Conservation (phyloP, 2,797 vertebrate species). For the Chromobotia macracanthus region DNA sequence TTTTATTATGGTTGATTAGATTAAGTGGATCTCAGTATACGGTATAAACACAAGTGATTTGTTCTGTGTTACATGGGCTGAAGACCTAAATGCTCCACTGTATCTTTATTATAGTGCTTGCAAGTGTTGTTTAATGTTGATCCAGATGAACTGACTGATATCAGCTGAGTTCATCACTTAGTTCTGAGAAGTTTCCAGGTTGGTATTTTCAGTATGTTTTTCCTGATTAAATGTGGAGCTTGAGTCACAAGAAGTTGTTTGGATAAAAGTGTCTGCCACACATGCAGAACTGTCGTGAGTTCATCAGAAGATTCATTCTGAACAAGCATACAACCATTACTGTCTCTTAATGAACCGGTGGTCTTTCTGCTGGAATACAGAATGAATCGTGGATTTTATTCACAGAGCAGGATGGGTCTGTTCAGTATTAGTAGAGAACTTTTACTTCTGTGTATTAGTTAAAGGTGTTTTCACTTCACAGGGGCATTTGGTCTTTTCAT, state of each 20-base stretch:
- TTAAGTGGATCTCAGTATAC: not conserved
- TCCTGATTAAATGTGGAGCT: no score
- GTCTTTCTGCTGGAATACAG: not conserved
- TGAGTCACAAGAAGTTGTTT: not conserved
- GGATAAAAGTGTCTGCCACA: not conserved
- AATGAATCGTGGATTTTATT: not conserved
- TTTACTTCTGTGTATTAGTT: not conserved
- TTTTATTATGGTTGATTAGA: not conserved
- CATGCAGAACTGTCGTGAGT: not conserved
- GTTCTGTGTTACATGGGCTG: not conserved
- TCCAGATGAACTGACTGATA: not conserved
- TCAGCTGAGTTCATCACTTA: not conserved
- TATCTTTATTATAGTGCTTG: not conserved
- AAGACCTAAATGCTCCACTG: not conserved
- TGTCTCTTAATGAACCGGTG: not conserved
- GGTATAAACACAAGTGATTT: not conserved
- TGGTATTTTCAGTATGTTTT: not conserved
- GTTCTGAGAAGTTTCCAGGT: not conserved
- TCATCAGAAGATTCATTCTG: not conserved
- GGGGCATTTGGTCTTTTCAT: not conserved
- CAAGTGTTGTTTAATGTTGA: not conserved
- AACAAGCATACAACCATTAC: not conserved
- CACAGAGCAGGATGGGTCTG: not conserved
- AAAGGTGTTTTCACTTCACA: not conserved
- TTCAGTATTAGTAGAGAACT: slow-evolving; percentile 20